A percentile compares a stretch with the other conserved stretches of the same genome.
Evolutionary conservation across 2,113 vertebrate species (phyloP).

Genomic region (Podocnemis expansa): DNA sequence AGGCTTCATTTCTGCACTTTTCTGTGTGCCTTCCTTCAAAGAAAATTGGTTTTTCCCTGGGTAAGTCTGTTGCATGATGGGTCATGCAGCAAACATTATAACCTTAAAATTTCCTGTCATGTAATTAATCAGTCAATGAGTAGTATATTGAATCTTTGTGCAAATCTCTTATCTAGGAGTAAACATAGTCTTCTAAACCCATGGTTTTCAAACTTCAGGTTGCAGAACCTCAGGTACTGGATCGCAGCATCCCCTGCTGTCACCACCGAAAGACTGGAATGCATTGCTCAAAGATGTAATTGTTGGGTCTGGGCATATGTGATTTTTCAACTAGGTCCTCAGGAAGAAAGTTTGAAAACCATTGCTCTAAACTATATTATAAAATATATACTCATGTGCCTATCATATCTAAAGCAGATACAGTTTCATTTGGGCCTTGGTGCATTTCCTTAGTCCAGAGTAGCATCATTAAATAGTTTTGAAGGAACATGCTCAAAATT

Average conservation of each 20-base stretch:
- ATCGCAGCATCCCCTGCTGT: too few relatives aligned
- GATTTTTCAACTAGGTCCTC: too few relatives aligned
- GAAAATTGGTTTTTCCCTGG: rapidly evolving
- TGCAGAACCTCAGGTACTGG: too few relatives aligned
- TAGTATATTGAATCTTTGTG: too few relatives aligned
- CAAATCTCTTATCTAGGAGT: neutral
- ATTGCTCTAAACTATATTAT: too few relatives aligned
- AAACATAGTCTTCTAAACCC: neutral
- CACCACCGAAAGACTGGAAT: too few relatives aligned
- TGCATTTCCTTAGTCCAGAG: neutral
- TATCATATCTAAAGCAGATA: neutral
- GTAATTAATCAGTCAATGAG: neutral
- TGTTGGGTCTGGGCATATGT: too few relatives aligned
- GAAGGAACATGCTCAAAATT: neutral
- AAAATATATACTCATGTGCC: too few relatives aligned
- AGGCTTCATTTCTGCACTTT: neutral
- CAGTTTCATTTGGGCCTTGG: neutral
- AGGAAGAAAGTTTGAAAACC: too few relatives aligned
- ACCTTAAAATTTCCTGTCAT: neutral
- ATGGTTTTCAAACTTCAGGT: too few relatives aligned
- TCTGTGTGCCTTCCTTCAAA: neutral
- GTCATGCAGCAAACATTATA: neutral
- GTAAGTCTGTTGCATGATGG: neutral
- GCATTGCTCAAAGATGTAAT: too few relatives aligned
- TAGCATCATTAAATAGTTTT: neutral